Percentiles rank a stretch among this genome's conserved stretches.
Evolutionary conservation across 2,797 vertebrate genomes (phyloP).

Genomic region (Anniella stebbinsi): DNA sequence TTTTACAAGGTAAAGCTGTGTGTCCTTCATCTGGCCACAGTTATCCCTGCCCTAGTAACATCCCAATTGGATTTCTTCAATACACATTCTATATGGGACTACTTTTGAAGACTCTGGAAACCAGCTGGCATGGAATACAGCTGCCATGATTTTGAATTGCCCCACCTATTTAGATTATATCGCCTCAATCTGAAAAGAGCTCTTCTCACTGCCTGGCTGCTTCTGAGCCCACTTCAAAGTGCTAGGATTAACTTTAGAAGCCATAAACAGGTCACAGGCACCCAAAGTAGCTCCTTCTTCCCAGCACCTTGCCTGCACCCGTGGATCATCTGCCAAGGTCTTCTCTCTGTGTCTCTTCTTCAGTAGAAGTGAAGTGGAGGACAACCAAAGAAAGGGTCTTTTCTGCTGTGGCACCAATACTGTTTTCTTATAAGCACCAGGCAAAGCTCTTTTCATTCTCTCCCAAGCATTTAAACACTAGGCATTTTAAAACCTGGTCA

Average conservation of each 20-base stretch:
- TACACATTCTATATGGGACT: background rate
- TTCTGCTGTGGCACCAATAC: background rate
- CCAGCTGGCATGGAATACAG: background rate
- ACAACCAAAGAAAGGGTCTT: background rate
- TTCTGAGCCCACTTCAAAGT: background rate
- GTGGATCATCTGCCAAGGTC: background rate
- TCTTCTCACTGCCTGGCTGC: background rate
- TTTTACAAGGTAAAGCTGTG: background rate
- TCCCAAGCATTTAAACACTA: background rate
- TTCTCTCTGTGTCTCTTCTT: background rate
- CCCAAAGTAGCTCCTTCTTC: background rate
- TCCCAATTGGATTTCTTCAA: background rate
- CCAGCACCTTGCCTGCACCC: background rate
- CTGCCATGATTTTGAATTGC: slow-evolving; percentile 9
- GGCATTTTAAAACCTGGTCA: background rate
- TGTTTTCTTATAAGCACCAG: background rate
- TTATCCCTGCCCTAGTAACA: background rate
- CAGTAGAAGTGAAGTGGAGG: background rate
- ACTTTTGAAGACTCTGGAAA: background rate
- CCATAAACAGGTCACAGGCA: background rate
- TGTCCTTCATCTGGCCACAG: background rate
- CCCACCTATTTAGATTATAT: background rate
- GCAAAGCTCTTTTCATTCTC: background rate
- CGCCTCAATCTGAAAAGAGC: background rate
- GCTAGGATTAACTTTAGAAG: background rate